Evolutionary conservation across 2,113 vertebrate genomes (phyloP).

Genomic region (Rallus limicola): DNA sequence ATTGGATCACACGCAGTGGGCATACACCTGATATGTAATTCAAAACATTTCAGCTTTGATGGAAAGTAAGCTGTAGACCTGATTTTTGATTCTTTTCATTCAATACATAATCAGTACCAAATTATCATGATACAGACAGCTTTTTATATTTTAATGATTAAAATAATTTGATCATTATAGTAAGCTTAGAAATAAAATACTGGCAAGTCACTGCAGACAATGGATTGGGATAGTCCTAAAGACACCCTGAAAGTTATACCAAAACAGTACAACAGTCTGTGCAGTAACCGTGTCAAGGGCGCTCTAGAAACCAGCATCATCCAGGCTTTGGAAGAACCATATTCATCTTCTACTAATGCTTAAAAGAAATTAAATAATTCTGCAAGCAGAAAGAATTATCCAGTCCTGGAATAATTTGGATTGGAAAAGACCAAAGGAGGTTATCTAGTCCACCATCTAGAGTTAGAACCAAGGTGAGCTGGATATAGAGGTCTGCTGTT

Average conservation of each 20-base stretch:
- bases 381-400: neutral
- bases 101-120: neutral
- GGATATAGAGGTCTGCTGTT: neutral
- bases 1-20: neutral
- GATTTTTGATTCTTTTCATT: neutral
- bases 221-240: neutral
- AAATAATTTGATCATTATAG: neutral
- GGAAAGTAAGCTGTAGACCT: rapidly evolving
- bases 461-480: neutral
- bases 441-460: neutral
- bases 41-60: neutral
- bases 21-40: neutral
- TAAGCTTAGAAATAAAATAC: neutral
- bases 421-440: neutral
- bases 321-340: neutral
- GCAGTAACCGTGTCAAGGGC: neutral
- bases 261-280: neutral
- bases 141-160: neutral
- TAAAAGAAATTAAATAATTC: neutral
- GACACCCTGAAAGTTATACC: neutral
- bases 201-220: neutral
- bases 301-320: neutral
- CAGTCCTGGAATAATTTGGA: neutral
- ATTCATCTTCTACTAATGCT: neutral
- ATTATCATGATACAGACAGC: neutral